Conservation (phyloP, 2,797 vertebrate species). For the Gastrophryne carolinensis region DNA sequence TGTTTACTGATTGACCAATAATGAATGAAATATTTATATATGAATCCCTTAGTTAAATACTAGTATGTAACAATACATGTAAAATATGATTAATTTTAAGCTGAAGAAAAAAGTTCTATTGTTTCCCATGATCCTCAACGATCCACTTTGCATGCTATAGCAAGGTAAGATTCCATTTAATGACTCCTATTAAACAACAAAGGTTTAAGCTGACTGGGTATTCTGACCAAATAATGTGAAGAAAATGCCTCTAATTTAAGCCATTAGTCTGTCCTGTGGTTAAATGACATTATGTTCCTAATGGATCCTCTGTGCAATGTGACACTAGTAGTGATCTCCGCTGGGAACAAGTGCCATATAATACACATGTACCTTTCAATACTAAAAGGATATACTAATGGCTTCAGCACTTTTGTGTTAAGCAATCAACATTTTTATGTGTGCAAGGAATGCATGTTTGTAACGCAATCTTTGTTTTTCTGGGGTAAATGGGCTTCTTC, state of each 20-base stretch:
- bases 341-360: slow-evolving; percentile 66
- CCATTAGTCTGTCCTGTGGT: slow-evolving; percentile 69
- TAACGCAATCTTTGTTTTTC: slow-evolving; percentile 70
- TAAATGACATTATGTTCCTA: slow-evolving; percentile 71
- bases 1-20: too few relatives aligned
- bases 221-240: slow-evolving; percentile 51
- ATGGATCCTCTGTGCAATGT: slow-evolving; percentile 72
- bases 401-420: slow-evolving; percentile 74
- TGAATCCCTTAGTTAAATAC: too few relatives aligned
- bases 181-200: slow-evolving; percentile 19
- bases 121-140: background rate
- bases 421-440: slow-evolving; percentile 64
- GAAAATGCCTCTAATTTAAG: slow-evolving; percentile 65
- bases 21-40: too few relatives aligned
- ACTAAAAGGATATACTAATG: slow-evolving; percentile 74
- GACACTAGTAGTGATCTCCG: slow-evolving; percentile 71
- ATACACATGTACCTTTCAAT: slow-evolving; percentile 71
- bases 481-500: slow-evolving; percentile 65
- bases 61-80: too few relatives aligned
- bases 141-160: background rate
- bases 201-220: slow-evolving; percentile 44
- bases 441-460: slow-evolving; percentile 61
- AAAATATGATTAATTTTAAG: too few relatives aligned
- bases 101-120: too few relatives aligned
- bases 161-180: slow-evolving; percentile 11